These are phyloP conservation scores for Enchytraeus crypticus DNA, from an alignment of 2,888 invertebrate genomes.

Conservation along the genomic window DNA sequence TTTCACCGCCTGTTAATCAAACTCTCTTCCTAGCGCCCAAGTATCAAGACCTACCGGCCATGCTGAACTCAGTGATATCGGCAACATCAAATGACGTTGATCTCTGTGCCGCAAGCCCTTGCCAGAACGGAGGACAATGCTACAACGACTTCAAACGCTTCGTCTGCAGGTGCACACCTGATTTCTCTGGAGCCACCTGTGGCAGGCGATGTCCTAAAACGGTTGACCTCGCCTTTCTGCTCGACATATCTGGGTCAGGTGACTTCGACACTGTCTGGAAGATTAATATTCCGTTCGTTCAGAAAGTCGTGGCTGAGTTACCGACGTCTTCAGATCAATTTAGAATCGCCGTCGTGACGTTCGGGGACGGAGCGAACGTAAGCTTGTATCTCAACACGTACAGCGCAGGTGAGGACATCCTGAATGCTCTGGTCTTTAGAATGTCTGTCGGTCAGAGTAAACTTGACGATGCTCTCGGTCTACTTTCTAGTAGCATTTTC, in stretches of 20 bases:
- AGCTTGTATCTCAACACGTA: conserved; percentile 8
- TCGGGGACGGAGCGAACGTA: conserved; percentile 6
- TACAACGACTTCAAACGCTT: background rate
- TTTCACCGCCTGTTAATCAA: background rate
- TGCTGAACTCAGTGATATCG: background rate
- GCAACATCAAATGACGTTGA: background rate
- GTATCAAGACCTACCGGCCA: background rate
- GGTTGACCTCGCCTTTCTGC: conserved; percentile 2
- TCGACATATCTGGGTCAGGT: conserved; percentile 12
- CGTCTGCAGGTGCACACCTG: conserved; percentile 1
- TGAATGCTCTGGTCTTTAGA: conserved; percentile 2
- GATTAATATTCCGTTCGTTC: background rate
- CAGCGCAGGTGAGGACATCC: conserved; percentile 3
- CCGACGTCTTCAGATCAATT: background rate
- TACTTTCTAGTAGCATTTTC: background rate
- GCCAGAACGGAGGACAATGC: conserved; percentile 11
- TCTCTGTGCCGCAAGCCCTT: background rate
- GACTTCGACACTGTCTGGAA: conserved; percentile 1
- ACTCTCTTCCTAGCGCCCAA: background rate
- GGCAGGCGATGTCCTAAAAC: background rate
- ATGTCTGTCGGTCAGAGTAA: background rate
- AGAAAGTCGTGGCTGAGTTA: background rate
- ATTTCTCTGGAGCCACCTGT: conserved; percentile 7
- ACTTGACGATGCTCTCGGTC: conserved; percentile 1
- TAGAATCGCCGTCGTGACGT: background rate